Conservation (phyloP, 2,113 vertebrate genomes). For the Machaerirhynchus nigripectus region DNA sequence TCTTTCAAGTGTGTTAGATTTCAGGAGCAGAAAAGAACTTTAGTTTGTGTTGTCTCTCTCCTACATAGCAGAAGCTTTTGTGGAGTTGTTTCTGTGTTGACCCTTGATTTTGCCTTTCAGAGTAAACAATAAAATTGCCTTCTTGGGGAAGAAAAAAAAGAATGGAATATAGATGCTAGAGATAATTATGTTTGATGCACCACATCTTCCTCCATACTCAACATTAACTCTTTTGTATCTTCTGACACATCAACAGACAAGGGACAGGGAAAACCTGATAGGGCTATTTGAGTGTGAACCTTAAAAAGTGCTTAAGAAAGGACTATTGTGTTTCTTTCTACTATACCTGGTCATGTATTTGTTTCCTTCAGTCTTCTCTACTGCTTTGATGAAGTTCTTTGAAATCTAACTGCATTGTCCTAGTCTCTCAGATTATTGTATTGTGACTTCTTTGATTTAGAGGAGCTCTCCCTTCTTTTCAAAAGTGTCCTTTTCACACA, state of each 20-base stretch:
- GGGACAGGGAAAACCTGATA: background rate
- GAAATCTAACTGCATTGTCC: background rate
- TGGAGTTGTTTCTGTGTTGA: background rate
- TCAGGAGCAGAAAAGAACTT: background rate
- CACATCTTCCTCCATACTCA: background rate
- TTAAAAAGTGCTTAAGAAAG: background rate
- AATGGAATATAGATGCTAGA: background rate
- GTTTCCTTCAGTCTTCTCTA: background rate
- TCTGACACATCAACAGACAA: background rate
- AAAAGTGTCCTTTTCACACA: background rate
- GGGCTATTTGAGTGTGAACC: background rate
- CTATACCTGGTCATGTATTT: background rate
- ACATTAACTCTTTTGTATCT: background rate
- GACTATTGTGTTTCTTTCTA: background rate
- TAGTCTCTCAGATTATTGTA: background rate
- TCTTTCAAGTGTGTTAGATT: conserved; percentile 10
- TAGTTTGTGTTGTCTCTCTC: background rate
- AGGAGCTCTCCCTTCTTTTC: background rate
- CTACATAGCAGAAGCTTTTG: background rate
- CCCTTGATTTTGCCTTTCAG: background rate
- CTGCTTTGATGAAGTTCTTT: background rate
- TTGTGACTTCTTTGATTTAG: background rate
- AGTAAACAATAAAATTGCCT: background rate
- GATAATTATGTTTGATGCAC: background rate
- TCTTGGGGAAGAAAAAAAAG: background rate